phyloP scores from a whole-genome alignment of 1,140 invertebrate species.

The Aphidius gifuensis region DNA sequence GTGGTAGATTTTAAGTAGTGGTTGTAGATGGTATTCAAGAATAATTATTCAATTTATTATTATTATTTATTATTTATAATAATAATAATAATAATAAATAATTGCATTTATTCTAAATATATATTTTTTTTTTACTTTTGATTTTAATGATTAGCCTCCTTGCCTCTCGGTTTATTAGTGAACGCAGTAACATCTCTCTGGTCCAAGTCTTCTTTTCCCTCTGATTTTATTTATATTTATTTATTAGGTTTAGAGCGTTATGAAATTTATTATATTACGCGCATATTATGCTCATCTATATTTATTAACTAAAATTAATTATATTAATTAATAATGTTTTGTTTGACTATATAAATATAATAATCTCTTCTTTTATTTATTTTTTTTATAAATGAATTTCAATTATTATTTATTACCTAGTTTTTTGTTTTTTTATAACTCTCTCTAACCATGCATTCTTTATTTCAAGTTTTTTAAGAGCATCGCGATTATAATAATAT shows the following conservation, averaged over 20 bases:
- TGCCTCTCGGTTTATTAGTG: conserved; percentile 59
- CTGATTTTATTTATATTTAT: conserved; percentile 37
- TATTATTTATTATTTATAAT: too few relatives aligned
- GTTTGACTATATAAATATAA: background rate
- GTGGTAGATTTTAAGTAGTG: conserved; percentile 57
- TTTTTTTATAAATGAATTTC: background rate
- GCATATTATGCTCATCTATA: background rate
- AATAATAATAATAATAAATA: too few relatives aligned
- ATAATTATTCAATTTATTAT: background rate
- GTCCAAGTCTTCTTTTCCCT: conserved; percentile 56
- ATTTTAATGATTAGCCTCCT: conserved; percentile 44
- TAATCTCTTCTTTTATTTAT: conserved; percentile 1
- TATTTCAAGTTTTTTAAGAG: too few relatives aligned
- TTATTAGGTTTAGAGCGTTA: too few relatives aligned
- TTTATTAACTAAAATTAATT: too few relatives aligned
- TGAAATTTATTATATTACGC: too few relatives aligned
- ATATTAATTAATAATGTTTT: too few relatives aligned
- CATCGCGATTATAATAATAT: too few relatives aligned
- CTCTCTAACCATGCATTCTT: background rate
- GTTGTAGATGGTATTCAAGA: conserved; percentile 54
- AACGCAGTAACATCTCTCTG: conserved; percentile 56
- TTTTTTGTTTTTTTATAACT: background rate
- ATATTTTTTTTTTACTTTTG: too few relatives aligned
- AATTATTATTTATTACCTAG: conserved; percentile 12
- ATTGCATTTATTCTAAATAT: too few relatives aligned